Evolutionary conservation across 2,797 vertebrate species (phyloP).

Genomic region (Sebastes kiyomatsui): DNA sequence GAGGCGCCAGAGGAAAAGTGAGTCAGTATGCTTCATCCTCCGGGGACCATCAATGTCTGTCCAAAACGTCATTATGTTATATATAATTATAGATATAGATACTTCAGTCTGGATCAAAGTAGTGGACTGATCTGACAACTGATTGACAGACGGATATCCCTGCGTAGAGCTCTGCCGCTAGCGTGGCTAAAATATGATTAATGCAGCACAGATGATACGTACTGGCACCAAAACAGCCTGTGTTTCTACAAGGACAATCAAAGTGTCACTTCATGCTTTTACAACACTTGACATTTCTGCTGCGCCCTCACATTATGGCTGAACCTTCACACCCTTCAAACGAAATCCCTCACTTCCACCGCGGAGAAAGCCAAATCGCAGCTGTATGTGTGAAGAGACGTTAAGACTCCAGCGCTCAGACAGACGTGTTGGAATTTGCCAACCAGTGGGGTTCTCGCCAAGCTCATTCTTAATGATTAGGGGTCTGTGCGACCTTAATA

Average conservation of each 20-base stretch:
- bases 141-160: background rate
- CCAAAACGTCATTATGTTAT: background rate
- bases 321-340: conserved; percentile 61
- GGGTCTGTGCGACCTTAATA: conserved; percentile 56
- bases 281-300: conserved; percentile 56
- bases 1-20: background rate
- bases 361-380: conserved; percentile 16
- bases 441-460: conserved; percentile 54
- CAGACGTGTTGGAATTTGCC: conserved; percentile 67
- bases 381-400: conserved; percentile 47
- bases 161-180: background rate
- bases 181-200: conserved; percentile 10
- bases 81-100: background rate
- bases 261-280: conserved; percentile 58
- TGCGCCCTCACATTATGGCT: conserved; percentile 47
- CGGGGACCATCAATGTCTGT: background rate
- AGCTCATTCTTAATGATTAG: conserved; percentile 75
- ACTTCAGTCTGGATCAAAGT: background rate
- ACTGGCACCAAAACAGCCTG: conserved; percentile 7
- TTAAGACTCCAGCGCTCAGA: conserved; percentile 60
- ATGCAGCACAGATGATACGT: conserved; percentile 7
- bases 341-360: conserved; percentile 55
- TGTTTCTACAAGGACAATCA: conserved; percentile 41
- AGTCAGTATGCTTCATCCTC: background rate
- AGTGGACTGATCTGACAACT: background rate